A percentile compares a stretch with the other conserved stretches of the same genome.
phyloP scores from a whole-genome alignment of 2,113 vertebrate genomes.

The Callipepla squamata region DNA sequence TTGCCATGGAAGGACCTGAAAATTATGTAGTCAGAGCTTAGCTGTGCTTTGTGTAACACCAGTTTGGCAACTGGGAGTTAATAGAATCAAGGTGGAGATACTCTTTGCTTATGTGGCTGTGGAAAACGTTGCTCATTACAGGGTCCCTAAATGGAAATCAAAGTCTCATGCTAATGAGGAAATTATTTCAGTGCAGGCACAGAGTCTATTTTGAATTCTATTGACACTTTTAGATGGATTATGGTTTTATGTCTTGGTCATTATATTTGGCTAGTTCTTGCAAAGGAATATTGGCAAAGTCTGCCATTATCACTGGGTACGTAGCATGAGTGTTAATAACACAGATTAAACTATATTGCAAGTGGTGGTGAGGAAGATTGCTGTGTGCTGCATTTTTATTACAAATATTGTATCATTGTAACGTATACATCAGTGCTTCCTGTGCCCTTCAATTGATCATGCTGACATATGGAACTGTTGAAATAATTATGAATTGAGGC shows the following conservation, averaged over 20 bases:
- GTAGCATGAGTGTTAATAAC: neutral
- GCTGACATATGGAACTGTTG: neutral
- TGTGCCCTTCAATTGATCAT: slow-evolving; percentile 24
- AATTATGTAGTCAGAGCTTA: neutral
- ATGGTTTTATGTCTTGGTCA: neutral
- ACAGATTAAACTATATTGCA: neutral
- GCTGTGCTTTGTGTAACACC: neutral
- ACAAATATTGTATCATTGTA: neutral
- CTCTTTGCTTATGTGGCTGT: neutral
- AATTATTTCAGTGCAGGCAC: neutral
- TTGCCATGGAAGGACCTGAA: fast-evolving
- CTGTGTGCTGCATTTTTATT: neutral
- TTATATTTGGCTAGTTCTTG: neutral
- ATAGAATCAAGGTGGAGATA: neutral
- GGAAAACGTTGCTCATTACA: neutral
- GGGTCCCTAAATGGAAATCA: neutral
- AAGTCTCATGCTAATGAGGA: neutral
- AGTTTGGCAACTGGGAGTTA: neutral
- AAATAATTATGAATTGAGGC: slow-evolving; percentile 45
- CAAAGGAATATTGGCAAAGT: neutral
- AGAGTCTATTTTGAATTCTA: neutral
- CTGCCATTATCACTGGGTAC: neutral
- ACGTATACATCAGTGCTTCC: neutral
- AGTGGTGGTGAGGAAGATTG: neutral
- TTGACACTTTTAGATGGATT: neutral